These are phyloP conservation scores for Theocolax elegans DNA, from an alignment of 1,140 invertebrate species.

Conservation along the genomic window DNA sequence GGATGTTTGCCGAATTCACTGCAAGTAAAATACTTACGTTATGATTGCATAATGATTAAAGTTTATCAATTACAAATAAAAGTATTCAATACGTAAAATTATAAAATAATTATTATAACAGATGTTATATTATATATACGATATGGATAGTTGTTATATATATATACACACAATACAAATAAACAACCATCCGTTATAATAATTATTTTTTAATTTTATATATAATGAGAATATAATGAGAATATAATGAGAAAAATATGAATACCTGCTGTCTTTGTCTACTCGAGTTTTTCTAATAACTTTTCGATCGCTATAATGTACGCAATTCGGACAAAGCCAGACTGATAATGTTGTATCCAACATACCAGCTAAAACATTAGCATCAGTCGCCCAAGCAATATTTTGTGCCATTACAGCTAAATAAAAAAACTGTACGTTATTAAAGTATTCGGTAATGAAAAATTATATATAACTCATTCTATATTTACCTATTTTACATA, in stretches of 20 bases:
- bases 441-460: no score
- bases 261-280: conserved; percentile 75
- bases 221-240: no score
- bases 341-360: conserved; percentile 84
- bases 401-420: conserved; percentile 81
- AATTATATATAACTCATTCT: background rate
- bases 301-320: conserved; percentile 76
- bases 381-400: conserved; percentile 84
- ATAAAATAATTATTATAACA: background rate
- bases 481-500: conserved; percentile 79
- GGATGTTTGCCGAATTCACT: conserved; percentile 87
- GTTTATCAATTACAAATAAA: conserved; percentile 1
- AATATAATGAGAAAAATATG: no score
- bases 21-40: conserved; percentile 42
- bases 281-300: conserved; percentile 74
- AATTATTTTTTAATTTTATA: no score
- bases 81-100: no score
- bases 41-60: background rate
- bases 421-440: conserved; percentile 40
- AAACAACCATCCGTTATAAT: no score
- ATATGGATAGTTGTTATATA: no score
- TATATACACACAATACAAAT: no score
- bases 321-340: conserved; percentile 83
- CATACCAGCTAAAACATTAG: conserved; percentile 86
- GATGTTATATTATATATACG: no score